These are phyloP conservation scores for Volucella bombylans DNA, from an alignment of 2,888 invertebrate species.

Conservation along the genomic window DNA sequence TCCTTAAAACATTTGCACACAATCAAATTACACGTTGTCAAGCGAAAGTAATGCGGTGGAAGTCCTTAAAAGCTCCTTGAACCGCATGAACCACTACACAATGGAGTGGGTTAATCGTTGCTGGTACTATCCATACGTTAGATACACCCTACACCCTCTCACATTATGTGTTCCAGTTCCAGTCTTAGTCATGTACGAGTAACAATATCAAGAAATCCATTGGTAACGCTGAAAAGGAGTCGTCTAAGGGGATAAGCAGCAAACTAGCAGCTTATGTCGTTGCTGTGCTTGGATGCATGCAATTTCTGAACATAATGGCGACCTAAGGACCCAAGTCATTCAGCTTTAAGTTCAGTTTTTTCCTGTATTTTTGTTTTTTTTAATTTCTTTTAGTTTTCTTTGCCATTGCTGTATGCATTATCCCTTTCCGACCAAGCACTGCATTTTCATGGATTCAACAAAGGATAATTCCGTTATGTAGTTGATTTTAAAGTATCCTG, in stretches of 20 bases:
- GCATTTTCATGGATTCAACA: conserved; percentile 53
- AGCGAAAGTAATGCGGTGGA: conserved; percentile 24
- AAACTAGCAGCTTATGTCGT: conserved; percentile 72
- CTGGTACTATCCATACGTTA: neutral
- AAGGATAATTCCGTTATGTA: conserved; percentile 33
- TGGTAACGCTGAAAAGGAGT: conserved; percentile 54
- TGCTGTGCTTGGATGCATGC: conserved; percentile 25
- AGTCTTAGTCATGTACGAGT: neutral
- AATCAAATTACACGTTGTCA: conserved; percentile 49
- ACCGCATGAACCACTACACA: conserved; percentile 32
- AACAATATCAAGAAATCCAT: conserved; percentile 44
- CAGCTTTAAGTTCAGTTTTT: conserved; percentile 27
- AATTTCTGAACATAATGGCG: conserved; percentile 49
- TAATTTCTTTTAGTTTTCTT: too few species aligned
- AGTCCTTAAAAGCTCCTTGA: conserved; percentile 28
- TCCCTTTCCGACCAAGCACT: conserved; percentile 25
- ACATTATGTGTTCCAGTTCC: neutral
- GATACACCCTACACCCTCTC: conserved; percentile 5
- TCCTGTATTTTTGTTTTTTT: conserved; percentile 1
- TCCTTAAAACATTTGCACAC: conserved; percentile 54
- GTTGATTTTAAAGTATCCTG: conserved; percentile 28
- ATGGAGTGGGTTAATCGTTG: conserved; percentile 50
- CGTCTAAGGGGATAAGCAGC: conserved; percentile 65
- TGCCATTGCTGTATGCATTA: too few species aligned
- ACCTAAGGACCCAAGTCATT: conserved; percentile 51